Percentiles rank a stretch among this genome's conserved stretches.
Evolutionary conservation across 2,888 invertebrate species (phyloP).

Genomic region (Leptopilina myrica): DNA sequence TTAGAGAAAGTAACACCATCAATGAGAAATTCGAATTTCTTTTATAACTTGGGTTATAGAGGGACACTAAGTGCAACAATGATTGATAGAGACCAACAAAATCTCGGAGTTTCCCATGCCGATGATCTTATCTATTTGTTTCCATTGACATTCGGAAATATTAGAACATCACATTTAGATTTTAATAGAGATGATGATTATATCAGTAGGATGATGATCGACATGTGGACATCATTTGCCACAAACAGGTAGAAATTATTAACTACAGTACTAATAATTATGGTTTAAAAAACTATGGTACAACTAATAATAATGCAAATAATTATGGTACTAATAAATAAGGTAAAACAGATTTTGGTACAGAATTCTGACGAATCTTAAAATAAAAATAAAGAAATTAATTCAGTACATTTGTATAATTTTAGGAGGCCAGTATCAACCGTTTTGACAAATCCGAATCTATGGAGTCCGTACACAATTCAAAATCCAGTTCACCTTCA

Average conservation of each 20-base stretch:
- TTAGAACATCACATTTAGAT: neutral
- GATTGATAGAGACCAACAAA: neutral
- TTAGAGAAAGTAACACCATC: conserved; percentile 5
- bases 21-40: conserved; percentile 4
- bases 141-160: neutral
- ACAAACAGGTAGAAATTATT: neutral
- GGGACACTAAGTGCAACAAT: neutral
- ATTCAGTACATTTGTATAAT: neutral
- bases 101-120: conserved; percentile 1
- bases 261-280: neutral
- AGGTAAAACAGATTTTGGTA: no score
- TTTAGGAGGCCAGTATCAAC: conserved; percentile 8
- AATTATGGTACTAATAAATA: no score
- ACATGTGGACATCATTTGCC: conserved; percentile 24
- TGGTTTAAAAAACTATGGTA: no score
- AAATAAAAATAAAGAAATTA: no score
- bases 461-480: neutral
- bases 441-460: neutral
- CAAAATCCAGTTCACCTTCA: neutral
- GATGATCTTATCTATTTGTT: conserved; percentile 12
- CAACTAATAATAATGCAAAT: no score
- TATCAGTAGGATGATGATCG: conserved; percentile 1
- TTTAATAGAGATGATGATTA: neutral
- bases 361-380: no score
- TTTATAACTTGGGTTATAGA: conserved; percentile 19